These are phyloP conservation scores for Glossophaga mutica DNA, from an alignment of 2,797 vertebrate species.

Conservation along the genomic window DNA sequence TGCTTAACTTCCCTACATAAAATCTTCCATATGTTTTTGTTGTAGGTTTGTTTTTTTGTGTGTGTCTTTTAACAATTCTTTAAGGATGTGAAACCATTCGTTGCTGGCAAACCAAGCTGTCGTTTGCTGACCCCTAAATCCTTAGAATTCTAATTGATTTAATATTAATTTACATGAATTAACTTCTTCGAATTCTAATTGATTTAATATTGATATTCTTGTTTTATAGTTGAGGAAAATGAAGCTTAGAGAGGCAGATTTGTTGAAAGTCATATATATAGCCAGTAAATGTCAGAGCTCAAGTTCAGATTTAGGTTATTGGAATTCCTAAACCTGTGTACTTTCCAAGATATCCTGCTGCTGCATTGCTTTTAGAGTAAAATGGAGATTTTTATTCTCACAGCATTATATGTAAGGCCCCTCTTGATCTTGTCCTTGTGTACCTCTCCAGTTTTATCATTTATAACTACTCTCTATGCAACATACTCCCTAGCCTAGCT, in stretches of 20 bases:
- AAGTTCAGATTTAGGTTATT: conserved; percentile 41
- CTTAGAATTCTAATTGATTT: no score
- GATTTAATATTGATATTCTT: background rate
- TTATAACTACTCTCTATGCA: conserved; percentile 15
- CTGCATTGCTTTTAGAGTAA: conserved; percentile 6
- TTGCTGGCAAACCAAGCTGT: background rate
- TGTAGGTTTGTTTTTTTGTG: background rate
- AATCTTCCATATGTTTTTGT: background rate
- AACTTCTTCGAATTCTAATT: conserved; percentile 1
- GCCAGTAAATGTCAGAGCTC: conserved; percentile 25
- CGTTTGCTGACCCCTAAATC: background rate
- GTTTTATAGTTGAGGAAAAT: conserved; percentile 11
- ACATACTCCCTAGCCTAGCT: background rate
- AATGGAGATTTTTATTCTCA: background rate
- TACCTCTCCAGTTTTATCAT: conserved; percentile 9
- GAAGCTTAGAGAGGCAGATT: conserved; percentile 30
- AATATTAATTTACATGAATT: background rate
- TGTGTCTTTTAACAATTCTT: background rate
- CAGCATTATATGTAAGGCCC: background rate
- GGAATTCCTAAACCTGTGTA: background rate
- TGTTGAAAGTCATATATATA: conserved; percentile 12
- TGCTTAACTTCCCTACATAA: conserved; percentile 17
- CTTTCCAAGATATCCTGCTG: background rate
- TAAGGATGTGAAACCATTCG: background rate
- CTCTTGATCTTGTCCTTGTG: conserved; percentile 6